Evolutionary conservation across 1,140 invertebrate species (phyloP).

Genomic region (Ruditapes philippinarum): DNA sequence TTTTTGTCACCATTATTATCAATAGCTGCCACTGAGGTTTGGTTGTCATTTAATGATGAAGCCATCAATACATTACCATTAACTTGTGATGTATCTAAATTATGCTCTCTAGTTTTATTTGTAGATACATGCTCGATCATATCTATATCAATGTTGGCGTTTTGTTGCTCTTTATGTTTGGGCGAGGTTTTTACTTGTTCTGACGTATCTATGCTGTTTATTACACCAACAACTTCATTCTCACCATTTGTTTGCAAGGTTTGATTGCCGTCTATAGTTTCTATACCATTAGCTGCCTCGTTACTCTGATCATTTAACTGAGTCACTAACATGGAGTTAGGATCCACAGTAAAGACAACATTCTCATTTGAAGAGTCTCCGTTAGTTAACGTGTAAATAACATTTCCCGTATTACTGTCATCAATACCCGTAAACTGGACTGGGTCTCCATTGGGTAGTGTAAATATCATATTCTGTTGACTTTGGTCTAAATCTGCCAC

Average conservation of each 20-base stretch:
- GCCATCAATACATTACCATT: conserved; percentile 11
- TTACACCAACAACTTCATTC: conserved; percentile 19
- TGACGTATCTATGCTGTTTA: conserved; percentile 1
- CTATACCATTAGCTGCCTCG: not conserved
- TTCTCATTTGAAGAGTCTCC: conserved; percentile 6
- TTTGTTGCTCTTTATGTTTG: not conserved
- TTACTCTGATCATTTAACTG: not conserved
- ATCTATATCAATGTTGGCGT: not conserved
- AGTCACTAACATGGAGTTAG: conserved; percentile 21
- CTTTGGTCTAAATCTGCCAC: not conserved
- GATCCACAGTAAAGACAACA: conserved; percentile 32
- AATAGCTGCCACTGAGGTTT: not conserved
- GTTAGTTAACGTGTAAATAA: conserved; percentile 30
- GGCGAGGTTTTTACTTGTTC: not conserved
- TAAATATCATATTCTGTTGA: conserved; percentile 5
- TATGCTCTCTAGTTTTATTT: not conserved
- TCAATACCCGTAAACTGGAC: not conserved
- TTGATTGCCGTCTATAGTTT: not conserved
- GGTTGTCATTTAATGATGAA: not conserved
- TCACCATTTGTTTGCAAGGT: not conserved
- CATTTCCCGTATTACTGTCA: not conserved
- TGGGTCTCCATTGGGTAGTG: conserved; percentile 22
- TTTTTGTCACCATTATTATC: not conserved
- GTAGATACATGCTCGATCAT: not conserved
- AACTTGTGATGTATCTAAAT: not conserved